Percentiles rank a stretch among this genome's conserved stretches.
phyloP scores from a whole-genome alignment of 2,888 invertebrate genomes.

The Incurvaria masculella region DNA sequence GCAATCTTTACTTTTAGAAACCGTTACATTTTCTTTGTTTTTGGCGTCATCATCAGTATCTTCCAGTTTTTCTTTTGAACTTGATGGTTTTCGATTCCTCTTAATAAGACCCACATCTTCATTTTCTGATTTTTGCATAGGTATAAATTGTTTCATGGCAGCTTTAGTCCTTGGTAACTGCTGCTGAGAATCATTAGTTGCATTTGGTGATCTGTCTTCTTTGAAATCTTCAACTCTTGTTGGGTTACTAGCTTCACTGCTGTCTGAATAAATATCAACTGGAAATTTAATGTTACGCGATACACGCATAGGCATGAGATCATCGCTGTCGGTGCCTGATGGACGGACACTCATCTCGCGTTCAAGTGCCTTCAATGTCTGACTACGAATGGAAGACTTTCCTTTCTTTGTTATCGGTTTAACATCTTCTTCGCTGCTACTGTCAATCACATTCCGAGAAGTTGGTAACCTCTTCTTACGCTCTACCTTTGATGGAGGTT shows the following conservation, averaged over 20 bases:
- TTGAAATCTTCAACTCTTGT: conserved; percentile 57
- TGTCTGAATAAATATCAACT: conserved; percentile 82
- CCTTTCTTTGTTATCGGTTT: conserved; percentile 41
- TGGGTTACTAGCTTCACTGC: conserved; percentile 61
- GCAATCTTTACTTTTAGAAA: conserved; percentile 50
- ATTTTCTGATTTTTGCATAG: conserved; percentile 37
- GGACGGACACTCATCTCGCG: conserved; percentile 66
- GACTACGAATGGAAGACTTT: conserved; percentile 49
- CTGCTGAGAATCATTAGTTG: conserved; percentile 66
- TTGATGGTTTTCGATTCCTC: conserved; percentile 45
- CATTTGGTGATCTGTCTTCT: conserved; percentile 58
- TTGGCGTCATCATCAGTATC: conserved; percentile 46
- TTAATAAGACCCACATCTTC: conserved; percentile 37
- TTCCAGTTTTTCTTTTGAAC: conserved; percentile 32
- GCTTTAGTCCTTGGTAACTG: conserved; percentile 75
- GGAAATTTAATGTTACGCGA: conserved; percentile 57
- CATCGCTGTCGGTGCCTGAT: conserved; percentile 77
- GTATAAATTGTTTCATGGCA: conserved; percentile 79
- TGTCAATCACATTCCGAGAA: conserved; percentile 51
- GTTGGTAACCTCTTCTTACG: conserved; percentile 49
- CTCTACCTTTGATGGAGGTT: conserved; percentile 39
- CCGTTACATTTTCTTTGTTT: conserved; percentile 48
- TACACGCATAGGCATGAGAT: conserved; percentile 63
- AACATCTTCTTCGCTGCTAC: conserved; percentile 62
- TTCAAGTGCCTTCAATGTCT: conserved; percentile 68